phyloP scores from a whole-genome alignment of 2,113 vertebrate genomes.

The Acanthochromis polyacanthus region DNA sequence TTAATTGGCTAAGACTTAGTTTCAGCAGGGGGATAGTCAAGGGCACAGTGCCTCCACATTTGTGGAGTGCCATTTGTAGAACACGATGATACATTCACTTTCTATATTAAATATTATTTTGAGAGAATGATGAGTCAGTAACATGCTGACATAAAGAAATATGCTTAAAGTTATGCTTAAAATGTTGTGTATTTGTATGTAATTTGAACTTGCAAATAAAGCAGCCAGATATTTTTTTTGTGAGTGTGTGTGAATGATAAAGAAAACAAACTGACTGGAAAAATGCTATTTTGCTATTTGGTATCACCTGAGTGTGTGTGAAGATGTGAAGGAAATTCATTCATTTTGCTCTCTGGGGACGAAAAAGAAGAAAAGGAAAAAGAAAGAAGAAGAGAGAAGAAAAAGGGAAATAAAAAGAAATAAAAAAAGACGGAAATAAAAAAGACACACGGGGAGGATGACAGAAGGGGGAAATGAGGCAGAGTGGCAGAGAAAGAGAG shows the following conservation, averaged over 20 bases:
- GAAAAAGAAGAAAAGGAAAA: constrained; percentile 13
- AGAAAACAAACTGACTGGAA: constrained; percentile 38
- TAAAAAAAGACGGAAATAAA: constrained; percentile 9
- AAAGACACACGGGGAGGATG: constrained; percentile 3
- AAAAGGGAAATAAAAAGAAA: constrained; percentile 5
- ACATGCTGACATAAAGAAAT: constrained; percentile 52
- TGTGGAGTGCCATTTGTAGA: constrained; percentile 63
- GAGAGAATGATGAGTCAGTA: constrained; percentile 75
- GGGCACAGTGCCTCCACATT: constrained; percentile 75
- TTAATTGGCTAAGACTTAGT: constrained; percentile 86
- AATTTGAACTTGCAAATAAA: constrained; percentile 48
- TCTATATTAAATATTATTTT: constrained; percentile 60
- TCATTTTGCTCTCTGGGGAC: constrained; percentile 61
- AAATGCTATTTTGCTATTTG: constrained; percentile 56
- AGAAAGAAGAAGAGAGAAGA: background rate
- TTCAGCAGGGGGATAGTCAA: constrained; percentile 81
- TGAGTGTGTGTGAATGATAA: constrained; percentile 12
- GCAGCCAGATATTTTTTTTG: constrained; percentile 10
- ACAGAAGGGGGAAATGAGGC: constrained; percentile 24
- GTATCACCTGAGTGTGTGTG: constrained; percentile 38
- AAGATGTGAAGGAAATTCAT: constrained; percentile 70
- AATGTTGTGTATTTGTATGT: constrained; percentile 38
- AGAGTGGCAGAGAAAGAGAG: constrained; percentile 15
- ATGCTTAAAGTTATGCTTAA: constrained; percentile 53
- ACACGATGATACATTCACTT: constrained; percentile 56